Base-by-base conservation (phyloP, 2,888 invertebrate species). In the Spilarctia lutea region DNA sequence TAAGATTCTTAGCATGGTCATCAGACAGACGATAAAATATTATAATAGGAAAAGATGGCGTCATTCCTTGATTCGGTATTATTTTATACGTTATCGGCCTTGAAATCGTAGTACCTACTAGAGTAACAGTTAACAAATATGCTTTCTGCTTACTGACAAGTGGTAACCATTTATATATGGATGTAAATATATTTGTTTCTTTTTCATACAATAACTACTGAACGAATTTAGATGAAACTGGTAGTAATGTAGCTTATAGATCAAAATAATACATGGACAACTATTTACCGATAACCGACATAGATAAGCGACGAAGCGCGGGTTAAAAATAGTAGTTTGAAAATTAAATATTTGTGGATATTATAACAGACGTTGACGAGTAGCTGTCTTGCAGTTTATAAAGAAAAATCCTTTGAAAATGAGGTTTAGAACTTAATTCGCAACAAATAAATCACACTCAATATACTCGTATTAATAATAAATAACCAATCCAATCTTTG, bases 11-110 rank as follows among this genome's bases (percentile, higher is more conserved):
- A 83, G 83, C 71, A 73, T 80, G 79, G 81, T 83, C 81, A 87
- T 86, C 79, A 81, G 83, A 83, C 80, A 81, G 83, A 80, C 76
- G 79, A 79, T 82, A 82, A 87, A 86, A 86, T 86, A 87, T 84
- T 83, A 76, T 81, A 84, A 86, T 84, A 78, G 75, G 75, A 76
- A 30, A 63, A 71, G 76, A 83, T 86, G 85, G 79, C 82, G 86
- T 87, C 83, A 87, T 73, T 63, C 18, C 63, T 63, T 18, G 30
- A 63, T 30, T 30, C 79, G 73, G 71, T 71, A 68, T 27, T 63
- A 30, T 30, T 63, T 63, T 42, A 69, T 70, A 63, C 33, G 11
- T 52, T 68, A 65, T 71, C 20, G 30, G 18, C 63, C 63, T 63
- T 63, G 63, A 63, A 63, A 63, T 18, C 30, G 30, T 30, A 30